Base-by-base conservation (phyloP, 2,113 vertebrate species). In the Pampusana beccarii region DNA sequence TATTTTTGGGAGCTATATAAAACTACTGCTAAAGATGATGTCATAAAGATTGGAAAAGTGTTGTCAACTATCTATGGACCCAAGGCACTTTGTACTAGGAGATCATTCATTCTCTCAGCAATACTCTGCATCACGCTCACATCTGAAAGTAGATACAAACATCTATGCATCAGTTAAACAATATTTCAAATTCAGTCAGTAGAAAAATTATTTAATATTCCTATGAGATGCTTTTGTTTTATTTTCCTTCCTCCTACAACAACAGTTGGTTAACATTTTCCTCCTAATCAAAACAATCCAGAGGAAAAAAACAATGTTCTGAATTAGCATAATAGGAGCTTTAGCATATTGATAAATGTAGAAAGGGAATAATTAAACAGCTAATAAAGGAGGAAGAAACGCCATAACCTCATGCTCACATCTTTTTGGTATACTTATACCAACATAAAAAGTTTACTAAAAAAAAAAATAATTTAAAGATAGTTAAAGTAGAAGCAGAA, bases 41-140 rank as follows among this genome's bases (percentile, higher is more conserved):
- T 54, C 26, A 53, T 19, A 44, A 75, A 62, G 9, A 31, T 5
- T 12, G 28, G 14, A 20, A 57, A 16, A 46, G 6, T 16, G 13
- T 28, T 74, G 20, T 33, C 29, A 81, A 3, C 3, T 10, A 6
- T 11, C 26, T 65, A 0, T 56, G n/a, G 40, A 73, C 29, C 10
- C 16, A 12, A 46, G n/a, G 11, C 24, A 50, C 31, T 8, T 51
- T 25, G 24, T 34, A 62, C 12, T 13, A 26, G 9, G 36, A 66
- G 18, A 19, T 46, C 44, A 3, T 54, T 83, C 7, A 70, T 66
- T 70, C 34, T 66, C 17, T 73, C 28, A 34, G 34, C 12, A 72
- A 5, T 36, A 24, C 13, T 57, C 24, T 44, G 36, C 15, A 36
- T 48, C 50, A 58, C 0, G 0, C 4, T 38, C 25, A 44, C 2